Evolutionary conservation across 2,113 vertebrate species (phyloP).

Genomic region (Aramus guarauna): DNA sequence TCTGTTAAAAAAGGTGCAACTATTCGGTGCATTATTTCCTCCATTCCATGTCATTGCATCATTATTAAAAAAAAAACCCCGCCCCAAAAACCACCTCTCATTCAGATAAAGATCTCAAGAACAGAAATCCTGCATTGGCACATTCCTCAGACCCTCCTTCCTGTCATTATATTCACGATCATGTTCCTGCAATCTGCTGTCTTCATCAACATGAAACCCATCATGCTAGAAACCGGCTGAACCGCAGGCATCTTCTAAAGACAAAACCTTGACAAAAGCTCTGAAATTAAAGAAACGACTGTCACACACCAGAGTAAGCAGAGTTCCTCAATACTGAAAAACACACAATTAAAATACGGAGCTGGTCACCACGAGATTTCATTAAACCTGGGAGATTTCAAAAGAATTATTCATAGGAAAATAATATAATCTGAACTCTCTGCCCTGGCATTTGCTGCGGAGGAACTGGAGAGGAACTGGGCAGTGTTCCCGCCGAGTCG

Average conservation of each 20-base stretch:
- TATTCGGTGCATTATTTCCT: not conserved
- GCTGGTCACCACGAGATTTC: not conserved
- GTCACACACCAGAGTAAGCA: not conserved
- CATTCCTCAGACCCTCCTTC: not conserved
- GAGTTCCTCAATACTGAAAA: not conserved
- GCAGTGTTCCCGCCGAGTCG: not conserved
- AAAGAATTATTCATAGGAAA: not conserved
- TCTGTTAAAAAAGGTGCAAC: not conserved
- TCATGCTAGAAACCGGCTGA: not conserved
- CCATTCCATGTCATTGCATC: not conserved
- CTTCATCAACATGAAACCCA: slow-evolving; percentile 25
- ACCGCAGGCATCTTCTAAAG: not conserved
- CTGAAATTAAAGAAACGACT: not conserved
- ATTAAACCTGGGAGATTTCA: not conserved
- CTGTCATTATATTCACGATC: not conserved
- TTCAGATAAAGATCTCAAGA: not conserved
- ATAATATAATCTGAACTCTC: not conserved
- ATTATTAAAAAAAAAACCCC: not conserved
- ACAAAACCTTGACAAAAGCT: not conserved
- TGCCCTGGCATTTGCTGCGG: not conserved
- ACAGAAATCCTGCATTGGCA: not conserved
- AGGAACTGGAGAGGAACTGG: not conserved
- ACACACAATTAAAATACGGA: not conserved
- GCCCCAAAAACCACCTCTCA: not conserved
- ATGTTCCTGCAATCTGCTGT: slow-evolving; percentile 17